Base-by-base conservation (phyloP, 30 jellyfish, hydroid and myxozoan species). In the Catostylus mosaicus region DNA sequence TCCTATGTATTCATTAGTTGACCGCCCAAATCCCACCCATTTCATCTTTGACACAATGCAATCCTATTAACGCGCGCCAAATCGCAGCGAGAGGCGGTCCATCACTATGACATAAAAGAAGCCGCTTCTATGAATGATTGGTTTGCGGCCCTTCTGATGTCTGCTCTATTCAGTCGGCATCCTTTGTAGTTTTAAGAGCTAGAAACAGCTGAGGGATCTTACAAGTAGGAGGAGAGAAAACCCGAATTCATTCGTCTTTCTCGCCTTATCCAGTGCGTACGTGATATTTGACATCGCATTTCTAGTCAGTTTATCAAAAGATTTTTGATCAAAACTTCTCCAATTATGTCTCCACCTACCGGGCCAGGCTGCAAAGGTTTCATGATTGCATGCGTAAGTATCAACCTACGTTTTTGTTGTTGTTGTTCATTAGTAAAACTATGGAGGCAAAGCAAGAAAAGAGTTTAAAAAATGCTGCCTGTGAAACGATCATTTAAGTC, bases 1-100 rank as follows among this genome's bases (percentile, higher is more conserved):
- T 96, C 99, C 99, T 84, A 88, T 80, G 87, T 84, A 88, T 88
- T 94, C 97, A 82, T 74, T 83, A 82, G 96, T 70, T 88, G 83
- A 94, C 99, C 99, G 99, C 99, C 99, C 96, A 72, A 84, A 95
- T 88, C 99, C 99, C 96, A 90, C 99, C 99, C 97, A 88, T 86
- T 77, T 94, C 90, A 80, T 80, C 85, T 76, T 72, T 47, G 87
- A 77, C 96, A 96, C 96, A 84, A 78, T 75, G 96, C 88, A 80
- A 83, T 78, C 97, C 96, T 96, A 94, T 88, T 88, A 89, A 68
- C 89, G 96, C 95, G 99, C 99, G 99, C 99, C 99, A 94, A 72
- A 81, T 88, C 99, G 92, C 99, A 77, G 97, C 88, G 92, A 81
- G 95, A 97, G 99, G 97, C 97, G 97, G 99, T 77, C 91, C 98